Conservation (phyloP, 2,797 vertebrate genomes). For the Crocidura indochinensis region DNA sequence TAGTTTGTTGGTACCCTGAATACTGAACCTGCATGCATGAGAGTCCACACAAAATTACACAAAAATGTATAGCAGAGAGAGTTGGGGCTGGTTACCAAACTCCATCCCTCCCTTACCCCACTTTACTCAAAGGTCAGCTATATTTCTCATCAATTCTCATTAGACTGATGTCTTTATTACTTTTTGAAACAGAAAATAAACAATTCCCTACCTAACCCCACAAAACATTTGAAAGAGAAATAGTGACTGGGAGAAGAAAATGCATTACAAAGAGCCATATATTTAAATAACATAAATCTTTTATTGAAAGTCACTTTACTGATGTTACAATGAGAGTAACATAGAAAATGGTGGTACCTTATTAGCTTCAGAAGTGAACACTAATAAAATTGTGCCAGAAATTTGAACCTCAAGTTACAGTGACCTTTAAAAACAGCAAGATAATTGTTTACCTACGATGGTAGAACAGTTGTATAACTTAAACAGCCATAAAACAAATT, state of each 20-base stretch:
- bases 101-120: not conserved
- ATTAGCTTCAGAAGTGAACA: constrained; percentile 87
- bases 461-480: constrained; percentile 85
- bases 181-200: not conserved
- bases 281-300: constrained; percentile 84
- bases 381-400: constrained; percentile 88
- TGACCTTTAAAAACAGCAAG: constrained; percentile 87
- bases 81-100: not conserved
- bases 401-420: constrained; percentile 86
- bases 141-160: not conserved
- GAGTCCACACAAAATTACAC: not conserved
- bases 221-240: not conserved
- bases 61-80: not conserved
- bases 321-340: constrained; percentile 89
- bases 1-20: not conserved
- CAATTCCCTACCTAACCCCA: too few species aligned
- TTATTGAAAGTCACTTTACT: constrained; percentile 90
- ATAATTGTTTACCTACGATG: constrained; percentile 84
- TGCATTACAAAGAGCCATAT: not conserved
- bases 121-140: not conserved
- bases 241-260: not conserved
- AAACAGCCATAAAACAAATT: constrained; percentile 86
- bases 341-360: constrained; percentile 89
- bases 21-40: not conserved
- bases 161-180: not conserved